These are phyloP conservation scores for Boulengeromyrus knoepffleri DNA, from an alignment of 2,113 vertebrate species.

Conservation along the genomic window DNA sequence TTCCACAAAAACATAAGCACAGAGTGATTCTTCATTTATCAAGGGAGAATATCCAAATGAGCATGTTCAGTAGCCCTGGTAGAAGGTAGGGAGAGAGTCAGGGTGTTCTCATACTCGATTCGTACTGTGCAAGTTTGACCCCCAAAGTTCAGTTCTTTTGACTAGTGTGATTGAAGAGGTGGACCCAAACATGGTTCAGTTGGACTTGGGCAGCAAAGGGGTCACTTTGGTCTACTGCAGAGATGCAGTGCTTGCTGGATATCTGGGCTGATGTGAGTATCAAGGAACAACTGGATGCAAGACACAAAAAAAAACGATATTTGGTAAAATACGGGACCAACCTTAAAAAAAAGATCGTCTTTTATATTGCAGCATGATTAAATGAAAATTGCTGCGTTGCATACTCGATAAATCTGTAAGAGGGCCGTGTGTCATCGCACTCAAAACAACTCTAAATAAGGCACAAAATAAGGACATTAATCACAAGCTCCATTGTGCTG, in stretches of 20 bases:
- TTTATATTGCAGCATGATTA: neutral
- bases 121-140: neutral
- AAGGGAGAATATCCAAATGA: neutral
- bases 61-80: neutral
- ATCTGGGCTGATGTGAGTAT: neutral
- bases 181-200: neutral
- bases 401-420: neutral
- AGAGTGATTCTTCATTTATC: neutral
- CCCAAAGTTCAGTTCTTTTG: neutral
- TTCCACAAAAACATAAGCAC: neutral
- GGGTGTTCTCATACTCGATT: neutral
- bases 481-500: neutral
- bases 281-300: neutral
- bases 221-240: neutral
- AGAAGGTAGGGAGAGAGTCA: neutral
- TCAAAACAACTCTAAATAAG: neutral
- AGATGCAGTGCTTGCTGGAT: neutral
- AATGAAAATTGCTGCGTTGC: neutral
- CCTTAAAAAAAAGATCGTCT: neutral
- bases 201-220: neutral
- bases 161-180: neutral
- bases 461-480: neutral
- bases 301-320: neutral
- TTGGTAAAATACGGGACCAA: neutral
- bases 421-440: neutral